Conservation (phyloP, 2,797 vertebrate genomes). For the Muscicapa comitata region DNA sequence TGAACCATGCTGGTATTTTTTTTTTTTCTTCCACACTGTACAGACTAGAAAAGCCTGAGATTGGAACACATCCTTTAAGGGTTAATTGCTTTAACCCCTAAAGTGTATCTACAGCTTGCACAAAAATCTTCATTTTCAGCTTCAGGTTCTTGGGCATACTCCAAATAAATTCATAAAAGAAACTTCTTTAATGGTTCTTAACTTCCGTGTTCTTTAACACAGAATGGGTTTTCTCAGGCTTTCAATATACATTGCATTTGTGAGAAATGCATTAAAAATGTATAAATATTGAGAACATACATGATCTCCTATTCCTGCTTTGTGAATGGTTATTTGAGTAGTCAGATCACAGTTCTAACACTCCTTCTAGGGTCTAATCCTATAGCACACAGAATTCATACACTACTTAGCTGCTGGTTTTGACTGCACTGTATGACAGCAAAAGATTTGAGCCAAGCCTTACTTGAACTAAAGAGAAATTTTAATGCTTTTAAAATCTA, state of each 20-base stretch:
- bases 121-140: not conserved
- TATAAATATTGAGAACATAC: not conserved
- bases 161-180: not conserved
- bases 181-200: not conserved
- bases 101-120: not conserved
- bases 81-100: not conserved
- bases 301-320: not conserved
- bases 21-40: not conserved
- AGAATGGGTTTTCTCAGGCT: not conserved
- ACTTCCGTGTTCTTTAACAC: not conserved
- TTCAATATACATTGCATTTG: not conserved
- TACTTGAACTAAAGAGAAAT: not conserved
- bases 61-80: not conserved
- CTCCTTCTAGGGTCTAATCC: not conserved
- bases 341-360: not conserved
- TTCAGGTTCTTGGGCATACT: not conserved
- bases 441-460: not conserved
- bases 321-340: not conserved
- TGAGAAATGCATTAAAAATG: not conserved
- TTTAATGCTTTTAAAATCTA: not conserved
- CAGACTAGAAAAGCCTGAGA: not conserved
- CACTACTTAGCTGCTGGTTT: not conserved
- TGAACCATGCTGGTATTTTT: accelerated
- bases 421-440: not conserved
- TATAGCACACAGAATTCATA: not conserved